These are phyloP conservation scores for Enteromius anoplus DNA, from an alignment of 2,797 vertebrate species.

Conservation along the genomic window DNA sequence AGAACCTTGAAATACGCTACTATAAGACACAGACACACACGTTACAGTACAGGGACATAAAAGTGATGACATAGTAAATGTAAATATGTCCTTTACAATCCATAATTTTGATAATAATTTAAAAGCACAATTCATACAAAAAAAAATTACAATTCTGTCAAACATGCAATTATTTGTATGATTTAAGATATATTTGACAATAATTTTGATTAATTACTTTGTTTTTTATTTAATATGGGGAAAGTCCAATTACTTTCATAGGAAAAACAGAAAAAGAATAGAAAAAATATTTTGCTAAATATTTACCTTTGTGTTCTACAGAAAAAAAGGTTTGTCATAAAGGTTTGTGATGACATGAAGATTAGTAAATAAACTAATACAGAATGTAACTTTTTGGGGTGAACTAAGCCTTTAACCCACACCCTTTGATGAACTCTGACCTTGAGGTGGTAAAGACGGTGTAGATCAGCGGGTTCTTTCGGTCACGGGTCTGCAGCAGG, in stretches of 20 bases:
- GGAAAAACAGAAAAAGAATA: background rate
- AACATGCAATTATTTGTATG: background rate
- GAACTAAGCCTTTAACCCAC: conserved; percentile 19
- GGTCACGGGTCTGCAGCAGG: conserved; percentile 90
- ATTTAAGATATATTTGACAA: background rate
- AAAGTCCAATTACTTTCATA: background rate
- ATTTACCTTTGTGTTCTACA: background rate
- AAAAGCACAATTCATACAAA: background rate
- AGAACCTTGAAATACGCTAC: conserved; percentile 93
- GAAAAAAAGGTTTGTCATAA: background rate
- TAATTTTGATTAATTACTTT: background rate
- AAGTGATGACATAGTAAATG: background rate
- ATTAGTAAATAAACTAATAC: background rate
- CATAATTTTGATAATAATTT: background rate
- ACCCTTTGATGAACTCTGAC: conserved; percentile 72
- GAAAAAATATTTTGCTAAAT: background rate
- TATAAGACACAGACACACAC: conserved; percentile 64
- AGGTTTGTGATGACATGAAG: background rate
- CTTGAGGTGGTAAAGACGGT: conserved; percentile 94
- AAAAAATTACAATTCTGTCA: background rate
- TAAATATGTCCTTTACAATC: background rate
- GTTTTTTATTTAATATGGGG: background rate
- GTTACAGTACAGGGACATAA: background rate
- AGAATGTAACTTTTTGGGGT: background rate
- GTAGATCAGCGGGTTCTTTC: conserved; percentile 92